Percentiles rank a stretch among this genome's conserved stretches.
phyloP scores from a whole-genome alignment of 2,888 invertebrate species.

The Ellobium chinense region DNA sequence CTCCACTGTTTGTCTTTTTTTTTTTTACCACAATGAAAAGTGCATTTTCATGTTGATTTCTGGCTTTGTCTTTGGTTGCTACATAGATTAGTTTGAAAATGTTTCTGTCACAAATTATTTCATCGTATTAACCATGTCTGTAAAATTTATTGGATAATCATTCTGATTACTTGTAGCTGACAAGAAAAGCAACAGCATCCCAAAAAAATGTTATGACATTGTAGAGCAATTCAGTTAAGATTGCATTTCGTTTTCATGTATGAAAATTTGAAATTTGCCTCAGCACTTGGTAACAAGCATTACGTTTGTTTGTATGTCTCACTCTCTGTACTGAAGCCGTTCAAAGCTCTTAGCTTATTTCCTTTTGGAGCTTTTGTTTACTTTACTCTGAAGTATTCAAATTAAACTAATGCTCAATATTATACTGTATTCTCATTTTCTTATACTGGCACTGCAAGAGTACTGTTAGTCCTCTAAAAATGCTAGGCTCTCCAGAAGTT shows the following conservation, averaged over 20 bases:
- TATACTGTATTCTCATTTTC: not conserved
- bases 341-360: too few species aligned
- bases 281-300: too few species aligned
- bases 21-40: not conserved
- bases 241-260: too few species aligned
- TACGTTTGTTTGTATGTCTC: too few species aligned
- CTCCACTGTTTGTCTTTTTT: conserved; percentile 7
- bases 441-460: not conserved
- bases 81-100: not conserved
- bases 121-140: not conserved
- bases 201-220: too few species aligned
- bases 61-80: conserved; percentile 5
- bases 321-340: too few species aligned
- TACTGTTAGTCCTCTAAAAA: not conserved
- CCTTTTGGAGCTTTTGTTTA: not conserved
- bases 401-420: conserved; percentile 15
- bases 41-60: not conserved
- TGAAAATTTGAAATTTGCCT: too few species aligned
- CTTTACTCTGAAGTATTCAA: conserved; percentile 11
- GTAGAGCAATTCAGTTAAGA: too few species aligned
- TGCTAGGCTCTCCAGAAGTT: too few species aligned
- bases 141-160: not conserved
- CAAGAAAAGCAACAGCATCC: too few species aligned
- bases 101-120: not conserved
- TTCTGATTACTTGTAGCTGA: too few species aligned